Evolutionary conservation across 2,113 vertebrate genomes (phyloP), one percentile per base, ranked within the genome.

Genomic region (Megaceryle maxima): DNA sequence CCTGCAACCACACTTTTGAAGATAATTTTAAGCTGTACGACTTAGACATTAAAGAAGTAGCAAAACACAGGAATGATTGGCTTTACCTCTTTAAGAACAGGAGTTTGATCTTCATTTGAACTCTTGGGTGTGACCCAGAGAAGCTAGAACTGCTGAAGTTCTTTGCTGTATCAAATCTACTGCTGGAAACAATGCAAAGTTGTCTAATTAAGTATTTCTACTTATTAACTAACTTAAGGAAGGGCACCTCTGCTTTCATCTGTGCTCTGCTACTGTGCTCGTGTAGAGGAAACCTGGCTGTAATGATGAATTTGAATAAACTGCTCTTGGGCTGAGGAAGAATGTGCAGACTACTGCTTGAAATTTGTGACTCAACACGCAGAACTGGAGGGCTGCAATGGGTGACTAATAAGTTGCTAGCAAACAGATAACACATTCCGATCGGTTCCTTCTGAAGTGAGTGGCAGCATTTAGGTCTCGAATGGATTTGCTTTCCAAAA

Each of bases 261-360:
- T 90, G 14, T 67, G 51, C 51, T 53, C 67, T 88, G 50, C 60
- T 81, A 43, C 57, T 67, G 28, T 2, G 8, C 46, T 83, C 4
- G 3, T 1, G 4, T 83, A 57, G 50, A 56, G 66, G 50, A 64
- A 94, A 53, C 56, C 48, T 60, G 80, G n/a, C 79, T 81, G 29
- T 60, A 68, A 25, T n/a, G 73, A 43, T 78, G 56, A 83, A 90
- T 95, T 90, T 96, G 46, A 87, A 80, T 96, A 55, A 94, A 79
- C 53, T 83, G 90, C 90, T 93, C 25, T 83, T 74, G 79, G 94
- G 59, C 41, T 68, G 75, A 90, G 78, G 63, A 83, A 74, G 55
- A 89, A 53, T 4, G 2, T 64, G 66, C 70, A 69, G 41, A 76
- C 70, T 91, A 21, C n/a, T 74, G 78, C 67, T 83, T 59, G 87